phyloP scores from a whole-genome alignment of 2,888 invertebrate species.

The Amphipyra berbera region DNA sequence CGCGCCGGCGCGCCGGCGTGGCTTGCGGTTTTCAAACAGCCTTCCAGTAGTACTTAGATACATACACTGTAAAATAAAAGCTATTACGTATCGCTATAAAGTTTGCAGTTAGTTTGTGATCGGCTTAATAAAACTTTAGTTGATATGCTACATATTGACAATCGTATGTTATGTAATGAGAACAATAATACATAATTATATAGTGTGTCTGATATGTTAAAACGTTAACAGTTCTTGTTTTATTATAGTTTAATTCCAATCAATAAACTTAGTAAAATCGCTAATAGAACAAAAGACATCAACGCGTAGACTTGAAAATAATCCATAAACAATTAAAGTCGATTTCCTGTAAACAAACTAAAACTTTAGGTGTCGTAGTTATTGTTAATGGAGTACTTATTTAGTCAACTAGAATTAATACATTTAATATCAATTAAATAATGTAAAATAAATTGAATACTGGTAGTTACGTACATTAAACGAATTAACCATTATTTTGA shows the following conservation, averaged over 20 bases:
- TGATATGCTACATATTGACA: background rate
- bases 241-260: constrained; percentile 8
- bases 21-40: constrained; percentile 20
- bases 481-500: background rate
- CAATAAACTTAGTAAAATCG: constrained; percentile 25
- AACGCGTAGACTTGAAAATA: constrained; percentile 68
- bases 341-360: background rate
- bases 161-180: background rate
- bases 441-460: no score
- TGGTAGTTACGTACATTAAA: no score
- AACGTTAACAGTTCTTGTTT: background rate
- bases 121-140: background rate
- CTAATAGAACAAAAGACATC: constrained; percentile 79
- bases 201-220: background rate
- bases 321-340: background rate
- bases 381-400: background rate
- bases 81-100: background rate
- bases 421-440: background rate
- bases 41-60: constrained; percentile 3
- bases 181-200: background rate
- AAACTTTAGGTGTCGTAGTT: background rate
- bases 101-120: background rate
- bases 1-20: background rate
- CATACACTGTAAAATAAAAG: background rate
- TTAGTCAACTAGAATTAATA: background rate